These are phyloP conservation scores for Enteromius mattozi DNA, from an alignment of 2,797 vertebrate species.

Conservation along the genomic window DNA sequence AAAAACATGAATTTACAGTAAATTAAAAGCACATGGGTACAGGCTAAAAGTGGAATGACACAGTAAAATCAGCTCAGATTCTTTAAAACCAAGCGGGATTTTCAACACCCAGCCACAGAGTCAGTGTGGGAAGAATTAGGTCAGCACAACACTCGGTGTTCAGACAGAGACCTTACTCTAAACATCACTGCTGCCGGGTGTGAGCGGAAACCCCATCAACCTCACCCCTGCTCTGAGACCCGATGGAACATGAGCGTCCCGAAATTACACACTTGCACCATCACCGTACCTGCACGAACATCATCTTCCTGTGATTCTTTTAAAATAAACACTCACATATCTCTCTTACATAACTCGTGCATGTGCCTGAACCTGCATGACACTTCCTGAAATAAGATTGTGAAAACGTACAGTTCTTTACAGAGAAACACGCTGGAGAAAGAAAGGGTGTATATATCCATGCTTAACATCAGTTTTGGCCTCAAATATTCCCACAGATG, in stretches of 20 bases:
- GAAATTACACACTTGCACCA: not conserved
- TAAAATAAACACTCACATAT: conserved; percentile 5
- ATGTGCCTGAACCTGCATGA: conserved; percentile 21
- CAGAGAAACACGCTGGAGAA: conserved; percentile 10
- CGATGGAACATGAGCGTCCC: not conserved
- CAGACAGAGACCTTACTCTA: not conserved
- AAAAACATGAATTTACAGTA: conserved; percentile 32
- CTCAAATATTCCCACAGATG: conserved; percentile 40
- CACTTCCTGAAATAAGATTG: conserved; percentile 24
- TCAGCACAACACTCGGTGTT: conserved; percentile 24
- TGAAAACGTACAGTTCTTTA: conserved; percentile 6
- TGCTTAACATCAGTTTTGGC: conserved; percentile 40
- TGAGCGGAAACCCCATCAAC: conserved; percentile 8
- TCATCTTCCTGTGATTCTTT: not conserved
- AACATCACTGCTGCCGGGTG: conserved; percentile 27
- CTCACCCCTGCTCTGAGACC: not conserved
- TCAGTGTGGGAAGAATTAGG: conserved; percentile 38
- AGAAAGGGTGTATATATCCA: conserved; percentile 17
- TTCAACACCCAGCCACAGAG: conserved; percentile 35
- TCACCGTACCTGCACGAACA: conserved; percentile 8
- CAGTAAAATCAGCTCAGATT: conserved; percentile 2
- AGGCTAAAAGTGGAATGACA: not conserved
- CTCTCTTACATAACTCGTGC: conserved; percentile 3
- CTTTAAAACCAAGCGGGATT: conserved; percentile 30
- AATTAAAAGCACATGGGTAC: not conserved